Base-by-base conservation (phyloP, 1,140 invertebrate species). In the Gryon sp. region DNA sequence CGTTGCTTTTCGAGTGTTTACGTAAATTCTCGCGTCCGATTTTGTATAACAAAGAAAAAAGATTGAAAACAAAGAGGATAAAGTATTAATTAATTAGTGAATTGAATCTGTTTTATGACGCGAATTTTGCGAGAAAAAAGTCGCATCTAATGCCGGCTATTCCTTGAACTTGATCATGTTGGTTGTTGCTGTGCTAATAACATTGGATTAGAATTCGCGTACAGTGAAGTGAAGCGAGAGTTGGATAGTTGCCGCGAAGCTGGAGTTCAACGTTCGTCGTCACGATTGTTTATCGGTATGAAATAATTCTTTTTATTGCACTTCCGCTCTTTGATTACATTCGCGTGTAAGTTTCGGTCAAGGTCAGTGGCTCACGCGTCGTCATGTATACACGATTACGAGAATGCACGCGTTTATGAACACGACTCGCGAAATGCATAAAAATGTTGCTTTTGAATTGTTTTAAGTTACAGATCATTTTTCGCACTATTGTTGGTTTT, bases 241-340 rank as follows among this genome's bases (percentile, higher is more conserved):
- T 30, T 63, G 69, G 59, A 57, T 57, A 50, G 69, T 73, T 73
- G 69, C 50, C 32, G 45, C 14, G 34, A 4, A 2, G 3, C 41
- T 59, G 69, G 60, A 38, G 59, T 14, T 34, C 19, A 24, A 22
- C 32, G 14, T 34, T 52, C 34, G 11, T 1, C 16, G 11, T 1
- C 16, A 7, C 19, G 20, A 22, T 36, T 48, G 3, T 38, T 60
- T 12, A 18, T 28, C 24, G 55, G 40, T 60, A 46, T 36, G 55
- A 45, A 11, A 24, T 38, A 18, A 16, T 26, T 6, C 28, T 32
- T 12, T 50, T 50, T 19, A 22, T 12, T 11, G 9, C 18, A 19
- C 1, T 38, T 24, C 22, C 22, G 22, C 3, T 24, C 3, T 24
- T 24, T 24, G 22, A 24, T 24, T 24, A 24, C 22, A 24, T 24